Conservation (phyloP, 2,113 vertebrate genomes). For the Propithecus coquereli region DNA sequence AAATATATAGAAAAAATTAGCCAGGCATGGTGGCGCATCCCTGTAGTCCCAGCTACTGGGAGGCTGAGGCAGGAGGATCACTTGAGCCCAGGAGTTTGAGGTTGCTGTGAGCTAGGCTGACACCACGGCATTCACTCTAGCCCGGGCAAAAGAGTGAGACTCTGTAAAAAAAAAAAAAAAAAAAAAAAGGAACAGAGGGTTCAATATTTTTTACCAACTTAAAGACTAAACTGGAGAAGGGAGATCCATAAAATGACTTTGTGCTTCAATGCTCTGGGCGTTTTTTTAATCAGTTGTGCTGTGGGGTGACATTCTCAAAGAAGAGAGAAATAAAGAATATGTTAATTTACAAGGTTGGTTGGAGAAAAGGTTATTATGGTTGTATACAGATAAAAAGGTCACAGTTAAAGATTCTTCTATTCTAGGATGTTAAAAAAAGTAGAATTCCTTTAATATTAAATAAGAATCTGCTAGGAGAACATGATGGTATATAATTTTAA, state of each 20-base stretch:
- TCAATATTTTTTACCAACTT: neutral
- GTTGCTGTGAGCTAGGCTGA: too few relatives aligned
- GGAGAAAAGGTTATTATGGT: neutral
- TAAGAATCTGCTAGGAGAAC: neutral
- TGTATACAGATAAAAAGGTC: neutral
- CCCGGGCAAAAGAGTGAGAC: too few relatives aligned
- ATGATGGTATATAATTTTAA: neutral
- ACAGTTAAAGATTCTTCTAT: slow-evolving; percentile 4
- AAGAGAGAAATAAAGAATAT: slow-evolving; percentile 2
- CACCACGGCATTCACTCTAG: too few relatives aligned
- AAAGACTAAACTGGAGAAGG: neutral
- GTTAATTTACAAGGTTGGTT: neutral
- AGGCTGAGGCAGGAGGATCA: too few relatives aligned
- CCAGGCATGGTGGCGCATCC: too few relatives aligned
- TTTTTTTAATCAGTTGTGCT: neutral
- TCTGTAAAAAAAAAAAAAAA: neutral
- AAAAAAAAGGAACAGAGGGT: neutral
- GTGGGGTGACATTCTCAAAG: neutral
- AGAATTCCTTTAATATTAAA: neutral
- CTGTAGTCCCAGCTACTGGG: too few relatives aligned
- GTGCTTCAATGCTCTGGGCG: neutral
- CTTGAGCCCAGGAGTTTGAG: too few relatives aligned
- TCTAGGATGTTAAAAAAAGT: neutral
- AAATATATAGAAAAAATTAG: too few relatives aligned
- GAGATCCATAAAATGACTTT: neutral